Percentiles rank a stretch among this genome's conserved stretches.
Conservation (phyloP, 2,888 invertebrate species). For the Opisthograptis luteolata region DNA sequence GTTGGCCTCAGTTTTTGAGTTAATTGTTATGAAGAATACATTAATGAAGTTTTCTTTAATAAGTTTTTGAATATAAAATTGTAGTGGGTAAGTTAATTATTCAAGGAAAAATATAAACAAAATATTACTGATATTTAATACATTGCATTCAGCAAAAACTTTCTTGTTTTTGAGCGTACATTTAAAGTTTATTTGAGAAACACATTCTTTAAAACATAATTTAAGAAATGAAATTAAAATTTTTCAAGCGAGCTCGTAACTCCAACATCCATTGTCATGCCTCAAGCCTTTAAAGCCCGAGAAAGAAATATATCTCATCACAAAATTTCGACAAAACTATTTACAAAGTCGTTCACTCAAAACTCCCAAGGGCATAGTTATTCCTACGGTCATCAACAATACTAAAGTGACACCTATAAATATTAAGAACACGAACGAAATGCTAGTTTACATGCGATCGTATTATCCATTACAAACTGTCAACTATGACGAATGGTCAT, state of each 20-base stretch:
- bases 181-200: too few species aligned
- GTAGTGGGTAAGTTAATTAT: too few species aligned
- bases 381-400: conserved; percentile 32
- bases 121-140: too few species aligned
- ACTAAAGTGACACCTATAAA: conserved; percentile 35
- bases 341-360: conserved; percentile 32
- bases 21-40: too few species aligned
- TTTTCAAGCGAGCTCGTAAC: not conserved
- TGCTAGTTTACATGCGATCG: conserved; percentile 56
- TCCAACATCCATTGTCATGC: conserved; percentile 18
- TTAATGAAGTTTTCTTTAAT: too few species aligned
- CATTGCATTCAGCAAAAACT: too few species aligned
- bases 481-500: conserved; percentile 71
- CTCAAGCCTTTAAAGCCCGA: conserved; percentile 10
- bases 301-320: conserved; percentile 18
- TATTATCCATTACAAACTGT: conserved; percentile 72
- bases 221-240: not conserved
- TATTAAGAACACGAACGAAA: conserved; percentile 37
- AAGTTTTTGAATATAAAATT: too few species aligned
- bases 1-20: too few species aligned
- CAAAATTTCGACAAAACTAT: conserved; percentile 28
- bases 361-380: conserved; percentile 30
- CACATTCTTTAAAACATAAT: too few species aligned
- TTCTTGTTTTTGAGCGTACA: too few species aligned
- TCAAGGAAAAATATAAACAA: too few species aligned